phyloP scores from a whole-genome alignment of 2,797 vertebrate species.

The Dipus sagitta region DNA sequence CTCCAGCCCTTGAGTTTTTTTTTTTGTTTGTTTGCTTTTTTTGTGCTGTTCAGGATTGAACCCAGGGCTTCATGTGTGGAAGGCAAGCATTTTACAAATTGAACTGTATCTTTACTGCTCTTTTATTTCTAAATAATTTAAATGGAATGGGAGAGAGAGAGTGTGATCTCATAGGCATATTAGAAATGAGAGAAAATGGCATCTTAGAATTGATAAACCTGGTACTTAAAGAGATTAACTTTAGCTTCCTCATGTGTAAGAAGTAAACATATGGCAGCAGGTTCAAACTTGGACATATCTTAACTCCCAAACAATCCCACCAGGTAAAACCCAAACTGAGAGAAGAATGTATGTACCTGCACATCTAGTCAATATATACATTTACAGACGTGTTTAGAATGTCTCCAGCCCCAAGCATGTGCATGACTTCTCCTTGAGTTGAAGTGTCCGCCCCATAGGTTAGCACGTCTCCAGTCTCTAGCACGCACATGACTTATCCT shows the following conservation, averaged over 20 bases:
- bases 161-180: neutral
- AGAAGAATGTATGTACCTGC: neutral
- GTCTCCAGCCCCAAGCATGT: neutral
- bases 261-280: neutral
- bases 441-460: neutral
- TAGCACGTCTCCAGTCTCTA: neutral
- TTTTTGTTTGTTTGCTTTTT: neutral
- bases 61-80: too few species aligned
- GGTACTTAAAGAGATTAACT: neutral
- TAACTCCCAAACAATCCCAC: neutral
- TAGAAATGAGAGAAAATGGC: neutral
- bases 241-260: neutral
- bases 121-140: neutral
- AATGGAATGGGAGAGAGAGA: neutral
- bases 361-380: neutral
- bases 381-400: neutral
- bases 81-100: too few species aligned
- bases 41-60: too few species aligned
- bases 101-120: too few species aligned
- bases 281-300: neutral
- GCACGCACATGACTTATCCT: too few species aligned
- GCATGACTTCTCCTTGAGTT: neutral
- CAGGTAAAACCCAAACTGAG: neutral
- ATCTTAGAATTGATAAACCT: slow-evolving; percentile 41
- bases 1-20: too few species aligned